Evolutionary conservation across 2,888 invertebrate genomes (phyloP), one percentile per base, ranked within the genome.

Genomic region (Rhagonycha fulva): DNA sequence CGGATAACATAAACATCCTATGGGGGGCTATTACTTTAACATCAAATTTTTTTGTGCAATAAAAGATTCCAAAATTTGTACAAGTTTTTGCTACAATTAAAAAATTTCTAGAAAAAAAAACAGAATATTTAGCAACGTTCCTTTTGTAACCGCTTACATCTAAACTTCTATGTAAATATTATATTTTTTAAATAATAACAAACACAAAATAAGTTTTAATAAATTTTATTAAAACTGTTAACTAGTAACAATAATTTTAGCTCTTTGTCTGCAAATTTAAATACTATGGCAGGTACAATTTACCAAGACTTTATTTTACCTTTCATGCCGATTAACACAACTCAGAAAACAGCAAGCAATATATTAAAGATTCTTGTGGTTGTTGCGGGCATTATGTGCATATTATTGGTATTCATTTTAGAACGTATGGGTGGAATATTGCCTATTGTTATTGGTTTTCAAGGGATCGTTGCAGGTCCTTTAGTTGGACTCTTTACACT

Each of bases 401-500:
- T 97, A 80, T 92, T 89, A 0, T 88, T 97, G 68, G 90, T 93
- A 4, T 92, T 92, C 87, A 84, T 90, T 12, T 89, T 92, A 0
- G 90, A 93, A 68, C 89, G 91, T 74, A 85, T 94, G 70, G 93
- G 94, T 69, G 90, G 91, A 14, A 88, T 94, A 32, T 89, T 94
- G 76, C 92, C 93, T 83, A 90, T 93, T 4, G 89, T 62, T 19
- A 62, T 19, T 14, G 62, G 91, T 67, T 89, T 92, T 7, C 90
- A 90, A n/a, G 93, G 93, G 0, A 89, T 93, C 1, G 90, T 91
- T 0, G 91, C 91, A 30, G 93, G 93, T 0, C 91, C 93, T 0
- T 85, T 92, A 9, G 87, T 93, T 4, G 93, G 93, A 0, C 86
- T 93, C 0, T 94, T 93, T 81, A 89, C 91, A 0, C 84, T 93